A percentile compares a stretch with the other conserved stretches of the same genome.
Conservation (phyloP, 2,797 vertebrate genomes). For the Merluccius polli region DNA sequence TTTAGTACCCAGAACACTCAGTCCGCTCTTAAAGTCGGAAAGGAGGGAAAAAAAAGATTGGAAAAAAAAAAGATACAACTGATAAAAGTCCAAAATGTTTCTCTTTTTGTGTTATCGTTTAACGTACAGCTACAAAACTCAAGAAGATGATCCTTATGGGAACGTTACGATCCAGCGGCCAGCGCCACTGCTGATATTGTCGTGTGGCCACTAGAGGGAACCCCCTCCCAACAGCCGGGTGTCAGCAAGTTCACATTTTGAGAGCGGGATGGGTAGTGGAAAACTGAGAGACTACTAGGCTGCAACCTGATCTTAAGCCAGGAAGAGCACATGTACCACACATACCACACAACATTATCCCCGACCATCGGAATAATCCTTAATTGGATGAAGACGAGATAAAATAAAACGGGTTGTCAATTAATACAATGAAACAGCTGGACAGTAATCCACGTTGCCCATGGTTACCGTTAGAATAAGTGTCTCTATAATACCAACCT, state of each 20-base stretch:
- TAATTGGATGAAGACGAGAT: constrained; percentile 54
- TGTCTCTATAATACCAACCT: constrained; percentile 72
- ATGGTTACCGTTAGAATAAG: constrained; percentile 28
- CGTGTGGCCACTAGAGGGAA: constrained; percentile 53
- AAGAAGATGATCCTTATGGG: neutral
- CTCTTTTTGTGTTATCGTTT: no score
- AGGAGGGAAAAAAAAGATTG: no score
- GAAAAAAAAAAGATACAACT: no score
- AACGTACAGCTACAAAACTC: neutral
- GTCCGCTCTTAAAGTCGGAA: no score
- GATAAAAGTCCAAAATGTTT: no score
- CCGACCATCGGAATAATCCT: constrained; percentile 20
- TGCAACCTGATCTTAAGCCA: constrained; percentile 50
- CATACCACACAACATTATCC: constrained; percentile 44
- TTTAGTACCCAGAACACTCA: no score
- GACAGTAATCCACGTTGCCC: constrained; percentile 59
- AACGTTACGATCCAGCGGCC: no score
- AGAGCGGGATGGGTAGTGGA: constrained; percentile 46
- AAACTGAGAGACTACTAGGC: constrained; percentile 41
- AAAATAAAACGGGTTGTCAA: neutral
- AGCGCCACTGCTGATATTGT: neutral
- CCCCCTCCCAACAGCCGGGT: constrained; percentile 8
- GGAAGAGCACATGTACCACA: constrained; percentile 52
- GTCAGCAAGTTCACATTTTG: neutral
- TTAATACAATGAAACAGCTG: neutral